These are phyloP conservation scores for Ptilorrhoa leucosticta DNA, from an alignment of 2,113 vertebrate genomes.

Conservation along the genomic window DNA sequence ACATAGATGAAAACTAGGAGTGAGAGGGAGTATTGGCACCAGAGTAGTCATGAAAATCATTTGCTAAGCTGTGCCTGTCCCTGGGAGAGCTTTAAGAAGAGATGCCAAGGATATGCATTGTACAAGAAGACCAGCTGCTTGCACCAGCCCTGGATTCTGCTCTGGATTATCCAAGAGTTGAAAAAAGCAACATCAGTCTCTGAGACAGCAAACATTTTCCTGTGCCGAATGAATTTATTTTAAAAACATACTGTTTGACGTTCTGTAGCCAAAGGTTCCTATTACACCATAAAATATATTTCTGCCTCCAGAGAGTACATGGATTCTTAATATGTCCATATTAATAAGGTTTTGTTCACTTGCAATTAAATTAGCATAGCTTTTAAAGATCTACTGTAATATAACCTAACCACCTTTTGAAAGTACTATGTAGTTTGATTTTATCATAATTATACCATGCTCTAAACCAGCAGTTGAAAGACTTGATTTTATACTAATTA, in stretches of 20 bases:
- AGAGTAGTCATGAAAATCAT: neutral
- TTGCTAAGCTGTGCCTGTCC: neutral
- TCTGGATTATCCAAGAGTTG: neutral
- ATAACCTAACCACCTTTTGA: neutral
- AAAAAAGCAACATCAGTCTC: neutral
- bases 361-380: neutral
- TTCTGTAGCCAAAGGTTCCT: neutral
- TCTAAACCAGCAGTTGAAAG: constrained; percentile 1
- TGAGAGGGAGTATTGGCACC: neutral
- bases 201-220: neutral
- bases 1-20: neutral
- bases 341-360: neutral
- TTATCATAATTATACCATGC: constrained; percentile 4
- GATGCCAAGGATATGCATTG: neutral
- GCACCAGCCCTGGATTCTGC: neutral
- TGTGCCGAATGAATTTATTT: neutral
- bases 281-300: neutral
- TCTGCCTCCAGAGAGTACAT: neutral
- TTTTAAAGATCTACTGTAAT: neutral
- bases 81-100: neutral
- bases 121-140: neutral
- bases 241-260: neutral
- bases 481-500: constrained; percentile 8
- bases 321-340: neutral
- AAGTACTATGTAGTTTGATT: neutral